These are phyloP conservation scores for Hyperopisus bebe DNA, from an alignment of 2,113 vertebrate genomes.

Conservation along the genomic window DNA sequence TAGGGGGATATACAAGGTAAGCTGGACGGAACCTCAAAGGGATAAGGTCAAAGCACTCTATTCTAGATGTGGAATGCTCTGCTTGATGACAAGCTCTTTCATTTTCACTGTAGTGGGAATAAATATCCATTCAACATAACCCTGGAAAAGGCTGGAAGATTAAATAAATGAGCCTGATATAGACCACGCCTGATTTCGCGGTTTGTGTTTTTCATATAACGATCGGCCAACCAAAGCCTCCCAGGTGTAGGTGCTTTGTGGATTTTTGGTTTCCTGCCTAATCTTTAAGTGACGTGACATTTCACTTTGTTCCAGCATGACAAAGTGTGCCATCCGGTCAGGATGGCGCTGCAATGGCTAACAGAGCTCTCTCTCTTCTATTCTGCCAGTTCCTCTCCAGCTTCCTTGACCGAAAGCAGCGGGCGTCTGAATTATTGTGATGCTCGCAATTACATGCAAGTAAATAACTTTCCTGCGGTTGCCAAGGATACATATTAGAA, in stretches of 20 bases:
- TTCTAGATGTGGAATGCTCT: neutral
- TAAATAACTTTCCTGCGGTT: constrained; percentile 2
- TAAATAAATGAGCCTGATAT: neutral
- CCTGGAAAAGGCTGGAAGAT: neutral
- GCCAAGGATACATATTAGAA: constrained; percentile 9
- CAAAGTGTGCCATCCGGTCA: neutral
- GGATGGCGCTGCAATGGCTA: neutral
- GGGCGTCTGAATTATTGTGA: neutral
- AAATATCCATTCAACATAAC: neutral
- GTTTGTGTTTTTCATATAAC: neutral
- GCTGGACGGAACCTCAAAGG: neutral
- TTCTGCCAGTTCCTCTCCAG: neutral
- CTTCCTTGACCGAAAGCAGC: neutral
- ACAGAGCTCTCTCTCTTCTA: neutral
- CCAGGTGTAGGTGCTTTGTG: neutral
- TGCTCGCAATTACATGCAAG: neutral
- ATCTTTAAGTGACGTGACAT: neutral
- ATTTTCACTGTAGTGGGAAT: neutral
- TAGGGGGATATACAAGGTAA: neutral
- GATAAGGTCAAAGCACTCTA: neutral
- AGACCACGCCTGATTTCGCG: neutral
- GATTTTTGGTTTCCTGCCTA: neutral
- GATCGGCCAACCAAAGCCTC: neutral
- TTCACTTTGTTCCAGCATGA: neutral
- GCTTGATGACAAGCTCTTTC: neutral